These are phyloP conservation scores for Caenorhabditis imperialis DNA, from an alignment of 2,888 invertebrate genomes.

Conservation along the genomic window DNA sequence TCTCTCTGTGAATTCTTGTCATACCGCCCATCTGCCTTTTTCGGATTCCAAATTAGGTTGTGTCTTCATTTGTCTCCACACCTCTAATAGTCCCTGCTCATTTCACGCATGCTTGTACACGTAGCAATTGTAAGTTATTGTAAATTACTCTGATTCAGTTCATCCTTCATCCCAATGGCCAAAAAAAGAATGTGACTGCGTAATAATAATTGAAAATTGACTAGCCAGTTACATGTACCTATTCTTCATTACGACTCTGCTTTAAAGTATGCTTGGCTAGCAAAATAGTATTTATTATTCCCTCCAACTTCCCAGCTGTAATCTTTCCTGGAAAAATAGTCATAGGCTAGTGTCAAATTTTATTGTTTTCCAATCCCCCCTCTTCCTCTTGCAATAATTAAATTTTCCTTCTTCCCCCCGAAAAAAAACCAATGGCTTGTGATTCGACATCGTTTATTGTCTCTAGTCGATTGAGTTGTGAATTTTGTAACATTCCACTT, in stretches of 20 bases:
- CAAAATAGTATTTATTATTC: conserved; percentile 33
- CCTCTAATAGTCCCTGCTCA: conserved; percentile 5
- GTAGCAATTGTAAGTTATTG: neutral
- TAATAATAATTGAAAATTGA: neutral
- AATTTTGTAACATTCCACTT: too few species aligned
- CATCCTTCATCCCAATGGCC: conserved; percentile 13
- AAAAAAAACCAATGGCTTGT: conserved; percentile 38
- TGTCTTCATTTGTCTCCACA: too few species aligned
- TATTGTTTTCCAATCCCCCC: neutral
- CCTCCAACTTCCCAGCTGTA: conserved; percentile 2
- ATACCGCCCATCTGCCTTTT: conserved; percentile 15
- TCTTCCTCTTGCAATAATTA: conserved; percentile 24
- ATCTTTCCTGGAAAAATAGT: conserved; percentile 15
- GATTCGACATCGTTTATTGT: conserved; percentile 24
- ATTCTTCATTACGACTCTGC: conserved; percentile 1
- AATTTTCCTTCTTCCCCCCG: neutral
- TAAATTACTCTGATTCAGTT: conserved; percentile 4
- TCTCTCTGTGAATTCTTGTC: conserved; percentile 8
- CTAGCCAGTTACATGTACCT: conserved; percentile 11
- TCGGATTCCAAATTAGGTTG: conserved; percentile 28
- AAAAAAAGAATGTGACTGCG: conserved; percentile 28
- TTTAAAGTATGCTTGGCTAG: conserved; percentile 33
- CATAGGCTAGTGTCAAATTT: conserved; percentile 37
- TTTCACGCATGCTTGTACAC: neutral
- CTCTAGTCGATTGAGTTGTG: neutral